Conservation (phyloP, 2,888 invertebrate species). For the Anagyrus pseudococci region DNA sequence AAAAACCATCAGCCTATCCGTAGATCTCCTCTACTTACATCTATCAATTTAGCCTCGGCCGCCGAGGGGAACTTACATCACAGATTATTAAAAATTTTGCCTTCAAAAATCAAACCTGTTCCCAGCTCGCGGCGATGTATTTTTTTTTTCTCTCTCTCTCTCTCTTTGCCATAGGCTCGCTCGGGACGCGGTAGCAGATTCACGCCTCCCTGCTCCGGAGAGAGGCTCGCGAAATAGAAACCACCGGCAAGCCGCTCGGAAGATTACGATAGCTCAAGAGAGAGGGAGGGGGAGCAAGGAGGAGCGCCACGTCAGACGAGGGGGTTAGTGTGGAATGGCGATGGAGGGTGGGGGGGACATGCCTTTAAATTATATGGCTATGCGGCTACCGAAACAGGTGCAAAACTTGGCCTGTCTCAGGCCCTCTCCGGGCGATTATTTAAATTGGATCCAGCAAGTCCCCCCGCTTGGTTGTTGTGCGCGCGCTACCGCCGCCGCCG, state of each 20-base stretch:
- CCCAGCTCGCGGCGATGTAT: neutral
- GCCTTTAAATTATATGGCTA: no score
- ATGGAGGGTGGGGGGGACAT: no score
- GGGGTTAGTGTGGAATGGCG: no score
- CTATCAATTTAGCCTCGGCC: neutral
- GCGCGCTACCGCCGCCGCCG: no score
- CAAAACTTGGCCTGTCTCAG: constrained; percentile 7
- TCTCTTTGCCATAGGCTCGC: neutral
- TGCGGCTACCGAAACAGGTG: constrained; percentile 24
- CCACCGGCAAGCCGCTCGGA: no score
- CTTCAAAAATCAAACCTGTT: constrained; percentile 13
- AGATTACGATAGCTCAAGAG: no score
- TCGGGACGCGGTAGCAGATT: constrained; percentile 1
- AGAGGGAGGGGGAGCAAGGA: no score
- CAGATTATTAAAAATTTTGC: constrained; percentile 13
- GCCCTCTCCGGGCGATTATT: constrained; percentile 34
- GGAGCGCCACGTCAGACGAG: no score
- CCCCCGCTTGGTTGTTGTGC: no score
- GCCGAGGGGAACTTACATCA: constrained; percentile 18
- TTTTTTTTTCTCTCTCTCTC: constrained; percentile 1
- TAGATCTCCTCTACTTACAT: no score
- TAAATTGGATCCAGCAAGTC: constrained; percentile 38
- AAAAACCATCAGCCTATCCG: no score
- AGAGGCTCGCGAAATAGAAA: neutral
- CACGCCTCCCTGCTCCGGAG: neutral